Base-by-base conservation (phyloP, 2,888 invertebrate species). In the Eupeodes luniger region DNA sequence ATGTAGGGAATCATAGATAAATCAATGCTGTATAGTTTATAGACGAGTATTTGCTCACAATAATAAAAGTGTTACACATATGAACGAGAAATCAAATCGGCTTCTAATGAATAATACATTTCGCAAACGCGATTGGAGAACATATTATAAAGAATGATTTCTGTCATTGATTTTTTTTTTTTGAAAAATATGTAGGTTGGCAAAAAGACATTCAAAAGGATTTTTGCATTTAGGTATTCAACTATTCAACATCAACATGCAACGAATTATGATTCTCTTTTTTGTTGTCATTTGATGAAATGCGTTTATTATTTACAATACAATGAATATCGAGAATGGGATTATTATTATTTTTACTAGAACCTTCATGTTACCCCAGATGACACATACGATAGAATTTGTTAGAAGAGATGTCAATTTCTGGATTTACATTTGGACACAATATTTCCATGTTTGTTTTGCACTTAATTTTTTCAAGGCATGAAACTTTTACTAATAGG, bases 71-170 rank as follows among this genome's bases (percentile, higher is more conserved):
- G 55, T 75, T 55, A 34, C 53, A n/a, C 40, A 19, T 75, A 55
- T 79, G 55, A 57, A 85, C 47, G 51, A 40, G 27, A 61, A 81
- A 62, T 85, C 34, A 69, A 59, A 81, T 74, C 75, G 40, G 12
- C 40, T 12, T 62, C 85, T 75, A 64, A 82, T 85, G 85, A 82
- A 82, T 82, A 74, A 85, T 67, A 78, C 66, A 77, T 72, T 85
- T 67, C 49, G 47, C 55, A 59, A 75, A 81, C 47, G 55, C 59
- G 55, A 80, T 70, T 81, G 64, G 55, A 11, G 44, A 59, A 64
- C 76, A 77, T 9, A 40, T 70, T 9, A 40, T 70, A 51, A 77
- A 72, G 47, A 66, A 59, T 66, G 36, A 59, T 81, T 75, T 40
- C 51, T 61, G 55, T 75, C 72, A 72, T 59, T 72, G 59, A 72